Evolutionary conservation across 2,888 invertebrate genomes (phyloP).

Genomic region (Agrotis segetum): DNA sequence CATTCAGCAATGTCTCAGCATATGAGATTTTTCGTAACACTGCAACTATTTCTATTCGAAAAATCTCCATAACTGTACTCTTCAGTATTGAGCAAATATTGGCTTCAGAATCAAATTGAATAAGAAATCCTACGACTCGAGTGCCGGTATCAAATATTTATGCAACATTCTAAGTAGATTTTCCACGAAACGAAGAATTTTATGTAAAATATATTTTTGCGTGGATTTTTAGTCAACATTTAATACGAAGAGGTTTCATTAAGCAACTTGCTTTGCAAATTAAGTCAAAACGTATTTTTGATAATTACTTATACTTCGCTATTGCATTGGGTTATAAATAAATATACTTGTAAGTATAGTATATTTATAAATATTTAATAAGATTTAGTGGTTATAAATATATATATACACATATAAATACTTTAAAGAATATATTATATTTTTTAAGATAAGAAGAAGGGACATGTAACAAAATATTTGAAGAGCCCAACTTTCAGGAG

Average conservation of each 20-base stretch:
- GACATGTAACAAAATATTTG: too few relatives aligned
- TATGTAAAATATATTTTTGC: not conserved
- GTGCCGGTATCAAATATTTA: conserved; percentile 34
- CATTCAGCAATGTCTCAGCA: not conserved
- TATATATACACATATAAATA: too few relatives aligned
- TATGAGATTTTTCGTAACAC: conserved; percentile 24
- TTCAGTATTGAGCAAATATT: conserved; percentile 43
- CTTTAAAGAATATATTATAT: too few relatives aligned
- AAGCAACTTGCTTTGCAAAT: not conserved
- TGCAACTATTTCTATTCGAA: conserved; percentile 26
- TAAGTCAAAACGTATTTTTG: too few relatives aligned
- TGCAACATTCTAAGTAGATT: conserved; percentile 10
- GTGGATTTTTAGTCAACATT: not conserved
- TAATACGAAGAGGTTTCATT: too few relatives aligned
- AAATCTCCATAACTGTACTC: conserved; percentile 36
- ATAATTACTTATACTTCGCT: too few relatives aligned
- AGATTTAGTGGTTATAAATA: too few relatives aligned
- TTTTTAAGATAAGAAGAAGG: too few relatives aligned
- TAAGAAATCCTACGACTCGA: conserved; percentile 27
- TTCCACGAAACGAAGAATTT: not conserved
- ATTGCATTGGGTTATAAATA: too few relatives aligned
- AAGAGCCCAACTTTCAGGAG: too few relatives aligned
- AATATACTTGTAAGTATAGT: too few relatives aligned
- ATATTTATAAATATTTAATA: too few relatives aligned
- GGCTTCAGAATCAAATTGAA: conserved; percentile 38